Conservation (phyloP, 2,113 vertebrate genomes). For the Cervus canadensis region DNA sequence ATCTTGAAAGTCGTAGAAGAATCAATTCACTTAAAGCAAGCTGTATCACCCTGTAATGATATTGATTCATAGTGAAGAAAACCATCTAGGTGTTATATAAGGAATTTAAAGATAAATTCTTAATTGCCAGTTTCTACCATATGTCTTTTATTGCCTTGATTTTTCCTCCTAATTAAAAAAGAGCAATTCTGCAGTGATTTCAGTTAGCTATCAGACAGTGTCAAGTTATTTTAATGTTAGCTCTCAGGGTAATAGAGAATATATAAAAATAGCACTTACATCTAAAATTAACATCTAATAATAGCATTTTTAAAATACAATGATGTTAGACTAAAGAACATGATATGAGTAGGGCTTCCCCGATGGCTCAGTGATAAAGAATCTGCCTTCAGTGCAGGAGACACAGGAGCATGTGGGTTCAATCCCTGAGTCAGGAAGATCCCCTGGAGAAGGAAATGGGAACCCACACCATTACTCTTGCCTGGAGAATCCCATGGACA, state of each 20-base stretch:
- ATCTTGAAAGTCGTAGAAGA: neutral
- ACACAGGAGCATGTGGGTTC: neutral
- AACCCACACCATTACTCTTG: neutral
- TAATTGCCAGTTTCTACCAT: neutral
- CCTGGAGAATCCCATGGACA: neutral
- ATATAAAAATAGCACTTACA: neutral
- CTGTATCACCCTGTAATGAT: neutral
- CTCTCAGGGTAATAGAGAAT: neutral
- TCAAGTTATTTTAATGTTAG: conserved; percentile 23
- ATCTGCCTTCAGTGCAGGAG: neutral
- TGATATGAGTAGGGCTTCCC: neutral
- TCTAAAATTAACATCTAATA: conserved; percentile 16
- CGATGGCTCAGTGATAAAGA: neutral
- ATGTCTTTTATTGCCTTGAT: conserved; percentile 26
- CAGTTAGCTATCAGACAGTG: neutral
- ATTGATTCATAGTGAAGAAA: neutral
- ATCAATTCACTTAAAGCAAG: neutral
- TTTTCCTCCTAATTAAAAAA: neutral
- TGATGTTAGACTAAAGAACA: conserved; percentile 3
- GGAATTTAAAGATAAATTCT: neutral
- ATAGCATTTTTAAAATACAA: neutral
- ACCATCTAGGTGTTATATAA: neutral
- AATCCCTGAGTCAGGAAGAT: neutral
- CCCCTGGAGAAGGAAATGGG: neutral
- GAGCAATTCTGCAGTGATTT: neutral